Base-by-base conservation (phyloP, 2,113 vertebrate species). In the Xenotilapia caudafasciata region DNA sequence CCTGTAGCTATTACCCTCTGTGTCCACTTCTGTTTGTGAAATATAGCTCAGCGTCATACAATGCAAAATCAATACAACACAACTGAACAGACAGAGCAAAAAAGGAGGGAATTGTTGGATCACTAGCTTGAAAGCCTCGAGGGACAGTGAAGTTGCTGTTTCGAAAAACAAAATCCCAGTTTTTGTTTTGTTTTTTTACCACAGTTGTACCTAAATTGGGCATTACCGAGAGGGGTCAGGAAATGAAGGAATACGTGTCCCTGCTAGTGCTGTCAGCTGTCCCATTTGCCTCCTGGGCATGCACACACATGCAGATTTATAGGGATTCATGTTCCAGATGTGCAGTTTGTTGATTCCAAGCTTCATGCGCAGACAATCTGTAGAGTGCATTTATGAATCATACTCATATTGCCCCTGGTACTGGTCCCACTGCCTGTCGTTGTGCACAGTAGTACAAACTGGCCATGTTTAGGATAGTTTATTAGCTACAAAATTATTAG, bases 11-110 rank as follows among this genome's bases (percentile, higher is more conserved):
- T n/a, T 49, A 47, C 40, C 60, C 9, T 56, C 79, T 75, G 62
- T 21, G 80, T 83, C 62, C 77, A 62, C 33, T 83, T 79, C 55
- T 83, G 85, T 68, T 56, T 79, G 80, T 86, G 85, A 83, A 89
- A 68, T 68, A 62, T 45, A 73, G 80, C 86, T 83, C 86, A 75
- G 77, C 35, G 80, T 90, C 91, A 83, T 86, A 51, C 89, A 84
- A 91, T 87, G 55, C 83, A 85, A 88, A 93, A 94, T 93, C 94
- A 92, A 94, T 94, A 85, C 54, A 54, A 86, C 86, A 68, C 75
- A 79, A 92, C 79, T 91, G 83, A 90, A 80, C 89, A 91, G 89
- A 90, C 87, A 85, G 88, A 90, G 62, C 31, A 82, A 79, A 91
- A 88, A 89, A 5, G 7, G 68, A 62, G 68, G 38, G 70, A 83